Conservation (phyloP, 1,140 invertebrate species). For the Procambarus virginalis region DNA sequence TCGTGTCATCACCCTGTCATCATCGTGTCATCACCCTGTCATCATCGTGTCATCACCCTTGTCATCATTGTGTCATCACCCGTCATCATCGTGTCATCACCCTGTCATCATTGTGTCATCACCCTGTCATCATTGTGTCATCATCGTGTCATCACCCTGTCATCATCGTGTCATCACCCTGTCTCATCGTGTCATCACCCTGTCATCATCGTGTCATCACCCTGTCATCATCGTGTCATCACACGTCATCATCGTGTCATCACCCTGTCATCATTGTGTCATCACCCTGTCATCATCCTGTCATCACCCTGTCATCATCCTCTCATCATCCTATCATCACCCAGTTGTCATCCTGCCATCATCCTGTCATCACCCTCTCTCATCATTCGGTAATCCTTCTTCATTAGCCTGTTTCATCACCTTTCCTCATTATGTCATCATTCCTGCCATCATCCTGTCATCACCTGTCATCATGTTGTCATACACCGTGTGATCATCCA, state of each 20-base stretch:
- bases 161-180: not conserved
- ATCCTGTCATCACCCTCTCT: too few species aligned
- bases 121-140: not conserved
- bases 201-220: not conserved
- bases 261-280: not conserved
- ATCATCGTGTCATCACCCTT: not conserved
- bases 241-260: not conserved
- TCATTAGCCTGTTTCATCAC: too few species aligned
- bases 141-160: not conserved
- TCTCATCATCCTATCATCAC: not conserved
- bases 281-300: not conserved
- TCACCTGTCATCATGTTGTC: too few species aligned
- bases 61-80: too few species aligned
- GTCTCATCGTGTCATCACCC: not conserved
- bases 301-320: not conserved
- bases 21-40: not conserved
- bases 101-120: not conserved
- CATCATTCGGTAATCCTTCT: too few species aligned
- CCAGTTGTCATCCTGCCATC: too few species aligned
- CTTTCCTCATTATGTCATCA: too few species aligned
- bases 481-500: too few species aligned
- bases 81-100: not conserved
- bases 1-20: not conserved
- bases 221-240: not conserved
- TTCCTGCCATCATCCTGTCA: too few species aligned